phyloP scores from a whole-genome alignment of 2,113 vertebrate genomes.

The Anolis carolinensis region DNA sequence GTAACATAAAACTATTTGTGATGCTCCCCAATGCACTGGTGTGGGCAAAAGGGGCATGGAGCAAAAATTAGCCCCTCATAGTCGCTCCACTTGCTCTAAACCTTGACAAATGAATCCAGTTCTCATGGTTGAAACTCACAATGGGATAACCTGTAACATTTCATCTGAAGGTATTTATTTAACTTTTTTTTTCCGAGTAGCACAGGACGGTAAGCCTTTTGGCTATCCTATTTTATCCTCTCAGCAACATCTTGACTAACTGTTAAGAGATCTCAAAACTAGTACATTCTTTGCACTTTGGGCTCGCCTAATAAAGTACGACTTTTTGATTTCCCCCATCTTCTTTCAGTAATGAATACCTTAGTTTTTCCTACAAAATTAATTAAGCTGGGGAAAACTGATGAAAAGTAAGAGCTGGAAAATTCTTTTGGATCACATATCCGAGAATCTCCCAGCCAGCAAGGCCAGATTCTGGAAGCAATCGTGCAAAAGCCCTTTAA shows the following conservation, averaged over 20 bases:
- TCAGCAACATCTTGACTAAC: too few species aligned
- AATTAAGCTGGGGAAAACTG: not conserved
- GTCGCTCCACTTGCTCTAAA: not conserved
- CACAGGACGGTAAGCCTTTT: not conserved
- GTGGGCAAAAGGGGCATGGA: too few species aligned
- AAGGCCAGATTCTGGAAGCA: not conserved
- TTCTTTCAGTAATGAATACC: too few species aligned
- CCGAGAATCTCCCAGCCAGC: not conserved
- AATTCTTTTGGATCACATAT: too few species aligned
- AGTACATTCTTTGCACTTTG: too few species aligned
- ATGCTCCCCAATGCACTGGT: too few species aligned
- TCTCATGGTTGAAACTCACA: constrained; percentile 61
- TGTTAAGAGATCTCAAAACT: too few species aligned
- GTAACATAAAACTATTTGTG: too few species aligned
- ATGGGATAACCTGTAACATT: constrained; percentile 58
- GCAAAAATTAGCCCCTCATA: too few species aligned
- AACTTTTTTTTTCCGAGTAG: not conserved
- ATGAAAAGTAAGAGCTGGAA: not conserved
- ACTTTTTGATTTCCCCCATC: too few species aligned
- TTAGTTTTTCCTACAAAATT: not conserved
- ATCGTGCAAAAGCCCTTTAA: too few species aligned
- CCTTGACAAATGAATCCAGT: constrained; percentile 61
- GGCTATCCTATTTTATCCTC: not conserved
- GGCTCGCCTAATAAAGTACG: too few species aligned
- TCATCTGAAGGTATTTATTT: constrained; percentile 47